Evolutionary conservation across 1,140 invertebrate genomes (phyloP), one percentile per base, ranked within the genome.

Genomic region (Bombus consobrinus): DNA sequence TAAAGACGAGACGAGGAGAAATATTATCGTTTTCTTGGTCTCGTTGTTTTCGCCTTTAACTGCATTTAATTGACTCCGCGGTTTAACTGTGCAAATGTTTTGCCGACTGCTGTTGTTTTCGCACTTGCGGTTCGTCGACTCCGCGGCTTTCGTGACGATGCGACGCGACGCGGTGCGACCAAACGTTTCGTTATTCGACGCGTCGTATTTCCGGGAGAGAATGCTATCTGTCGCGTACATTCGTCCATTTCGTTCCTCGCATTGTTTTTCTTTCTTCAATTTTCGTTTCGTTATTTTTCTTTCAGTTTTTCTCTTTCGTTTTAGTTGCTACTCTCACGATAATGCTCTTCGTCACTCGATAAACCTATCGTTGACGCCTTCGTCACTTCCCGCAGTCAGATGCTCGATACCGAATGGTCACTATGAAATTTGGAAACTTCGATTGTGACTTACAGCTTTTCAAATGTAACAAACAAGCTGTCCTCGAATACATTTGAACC

Each of bases 341-440:
- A 92, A 90, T 81, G 87, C 85, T 81, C 76, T 72, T 73, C 81
- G 87, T 75, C 83, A 57, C 59, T 82, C 82, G 90, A 93, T 93
- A 92, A 93, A 93, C 88, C 86, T 93, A 93, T 93, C 92, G 91
- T 92, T 89, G 87, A 93, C 92, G 93, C 93, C 93, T 90, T 92
- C 87, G 88, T 89, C 86, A 89, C 88, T 92, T 93, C 89, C 92
- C 91, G 93, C 87, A 18, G 28, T n/a, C 28, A 66, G 87, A 87
- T 86, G 66, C 89, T 87, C 89, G 90, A 92, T 92, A 92, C 84
- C 80, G 86, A 84, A 87, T 59, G 39, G 47, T 57, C 41, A 66
- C 59, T 72, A 34, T 32, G 18, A 83, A 89, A 89, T 64, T 83
- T 34, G 47, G 37, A 75, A 75, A n/a, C 25, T 22, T 13, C 3